Percentiles rank a stretch among this genome's conserved stretches.
Conservation (phyloP, 30 jellyfish, hydroid and myxozoan species). For the Cassiopea xamachana region DNA sequence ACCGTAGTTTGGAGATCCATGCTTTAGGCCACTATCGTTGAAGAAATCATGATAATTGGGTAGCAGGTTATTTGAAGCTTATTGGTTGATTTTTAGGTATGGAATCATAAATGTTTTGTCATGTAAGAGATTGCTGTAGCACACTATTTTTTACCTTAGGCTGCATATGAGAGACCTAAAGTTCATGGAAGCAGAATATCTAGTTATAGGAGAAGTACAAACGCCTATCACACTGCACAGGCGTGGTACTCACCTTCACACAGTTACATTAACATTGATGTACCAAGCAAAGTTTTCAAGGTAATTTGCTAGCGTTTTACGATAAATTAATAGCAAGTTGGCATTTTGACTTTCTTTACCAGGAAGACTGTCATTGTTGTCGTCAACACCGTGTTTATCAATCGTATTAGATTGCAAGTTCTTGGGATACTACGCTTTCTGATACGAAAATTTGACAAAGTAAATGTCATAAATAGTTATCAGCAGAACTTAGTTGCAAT, state of each 20-base stretch:
- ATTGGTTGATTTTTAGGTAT: too few relatives aligned
- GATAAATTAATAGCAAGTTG: neutral
- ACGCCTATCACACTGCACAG: slow-evolving; percentile 40
- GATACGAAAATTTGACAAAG: too few relatives aligned
- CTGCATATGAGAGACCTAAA: slow-evolving; percentile 14
- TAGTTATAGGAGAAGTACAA: slow-evolving; percentile 2
- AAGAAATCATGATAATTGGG: too few relatives aligned
- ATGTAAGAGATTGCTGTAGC: neutral
- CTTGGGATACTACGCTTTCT: too few relatives aligned
- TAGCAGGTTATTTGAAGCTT: too few relatives aligned
- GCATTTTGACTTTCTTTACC: neutral
- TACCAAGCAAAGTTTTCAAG: slow-evolving; percentile 39
- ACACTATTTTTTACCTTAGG: slow-evolving; percentile 9
- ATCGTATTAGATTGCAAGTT: too few relatives aligned
- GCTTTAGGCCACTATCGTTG: too few relatives aligned
- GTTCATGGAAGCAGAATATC: slow-evolving; percentile 24
- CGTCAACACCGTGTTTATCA: too few relatives aligned
- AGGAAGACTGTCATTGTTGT: too few relatives aligned
- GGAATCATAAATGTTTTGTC: neutral
- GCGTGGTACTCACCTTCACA: slow-evolving; percentile 96
- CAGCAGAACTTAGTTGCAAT: too few relatives aligned
- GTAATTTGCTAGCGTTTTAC: slow-evolving; percentile 3
- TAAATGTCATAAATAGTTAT: too few relatives aligned
- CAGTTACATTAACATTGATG: slow-evolving; percentile 68
- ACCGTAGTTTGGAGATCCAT: too few relatives aligned